Percentiles rank a stretch among this genome's conserved stretches.
phyloP scores from a whole-genome alignment of 1,140 invertebrate species.

The Leptonema lineaticorne region DNA sequence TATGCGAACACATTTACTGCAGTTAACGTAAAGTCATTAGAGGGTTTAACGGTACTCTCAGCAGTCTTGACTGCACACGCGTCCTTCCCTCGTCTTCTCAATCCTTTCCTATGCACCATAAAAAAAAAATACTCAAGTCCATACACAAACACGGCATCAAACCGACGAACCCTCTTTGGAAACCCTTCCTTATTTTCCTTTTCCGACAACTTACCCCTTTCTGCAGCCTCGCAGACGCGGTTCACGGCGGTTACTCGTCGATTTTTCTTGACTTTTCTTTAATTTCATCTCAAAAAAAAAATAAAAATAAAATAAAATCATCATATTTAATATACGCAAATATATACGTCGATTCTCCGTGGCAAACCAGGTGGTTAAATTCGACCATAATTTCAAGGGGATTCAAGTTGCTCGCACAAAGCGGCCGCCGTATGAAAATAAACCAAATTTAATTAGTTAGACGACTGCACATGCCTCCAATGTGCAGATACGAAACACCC shows the following conservation, averaged over 20 bases:
- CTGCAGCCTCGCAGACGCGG: conserved; percentile 31
- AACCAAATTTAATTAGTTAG: conserved; percentile 17
- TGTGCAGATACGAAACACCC: background rate
- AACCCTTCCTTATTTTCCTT: conserved; percentile 41
- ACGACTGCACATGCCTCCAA: conserved; percentile 5
- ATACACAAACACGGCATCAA: conserved; percentile 38
- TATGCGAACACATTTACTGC: too few species aligned
- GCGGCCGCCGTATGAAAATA: conserved; percentile 12
- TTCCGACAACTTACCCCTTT: conserved; percentile 39
- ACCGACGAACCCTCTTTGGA: conserved; percentile 36
- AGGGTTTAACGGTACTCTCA: background rate
- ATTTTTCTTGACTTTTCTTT: too few species aligned
- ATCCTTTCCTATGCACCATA: conserved; percentile 33
- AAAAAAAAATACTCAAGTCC: conserved; percentile 35
- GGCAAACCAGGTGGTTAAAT: conserved; percentile 17
- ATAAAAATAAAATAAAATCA: too few species aligned
- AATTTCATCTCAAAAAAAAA: too few species aligned
- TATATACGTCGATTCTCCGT: background rate
- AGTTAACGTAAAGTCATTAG: too few species aligned
- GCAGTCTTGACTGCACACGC: conserved; percentile 7
- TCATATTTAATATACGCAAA: too few species aligned
- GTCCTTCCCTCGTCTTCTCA: conserved; percentile 27
- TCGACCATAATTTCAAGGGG: conserved; percentile 19
- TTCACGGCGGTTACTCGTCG: conserved; percentile 18
- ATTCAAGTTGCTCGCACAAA: conserved; percentile 16